A percentile compares a stretch with the other conserved stretches of the same genome.
phyloP scores from a whole-genome alignment of 2,888 invertebrate species.

The Malacosoma neustria region DNA sequence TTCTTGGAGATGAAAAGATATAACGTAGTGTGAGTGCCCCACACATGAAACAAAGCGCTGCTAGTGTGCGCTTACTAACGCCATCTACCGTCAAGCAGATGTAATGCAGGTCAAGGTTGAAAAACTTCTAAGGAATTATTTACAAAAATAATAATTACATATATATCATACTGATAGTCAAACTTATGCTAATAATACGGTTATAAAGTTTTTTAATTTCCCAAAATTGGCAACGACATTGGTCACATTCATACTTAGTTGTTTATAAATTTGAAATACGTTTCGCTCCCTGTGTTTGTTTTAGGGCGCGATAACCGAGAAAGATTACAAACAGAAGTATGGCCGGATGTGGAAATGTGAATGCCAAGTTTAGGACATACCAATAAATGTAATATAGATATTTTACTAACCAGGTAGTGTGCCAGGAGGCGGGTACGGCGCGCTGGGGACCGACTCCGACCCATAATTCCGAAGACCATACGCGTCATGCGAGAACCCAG shows the following conservation, averaged over 20 bases:
- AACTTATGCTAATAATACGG: no score
- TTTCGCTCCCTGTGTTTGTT: constrained; percentile 45
- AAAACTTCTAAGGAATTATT: constrained; percentile 59
- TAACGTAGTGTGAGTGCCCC: constrained; percentile 38
- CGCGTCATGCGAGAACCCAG: constrained; percentile 82
- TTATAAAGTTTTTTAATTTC: constrained; percentile 7
- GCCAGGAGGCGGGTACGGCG: constrained; percentile 88
- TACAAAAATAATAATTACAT: no score
- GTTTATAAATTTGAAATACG: constrained; percentile 63
- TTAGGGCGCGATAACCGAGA: constrained; percentile 49
- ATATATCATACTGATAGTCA: no score
- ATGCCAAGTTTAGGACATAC: constrained; percentile 28
- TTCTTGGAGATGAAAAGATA: constrained; percentile 8
- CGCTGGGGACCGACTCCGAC: constrained; percentile 82
- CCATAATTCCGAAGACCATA: constrained; percentile 85
- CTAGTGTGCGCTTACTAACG: constrained; percentile 41
- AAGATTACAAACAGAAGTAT: constrained; percentile 54
- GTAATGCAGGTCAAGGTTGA: constrained; percentile 58
- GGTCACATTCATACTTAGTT: constrained; percentile 23
- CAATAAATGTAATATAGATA: constrained; percentile 21
- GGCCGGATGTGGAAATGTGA: constrained; percentile 48
- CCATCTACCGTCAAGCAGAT: constrained; percentile 53
- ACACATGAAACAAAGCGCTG: constrained; percentile 26
- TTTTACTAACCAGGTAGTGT: constrained; percentile 71
- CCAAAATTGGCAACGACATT: constrained; percentile 12